Conservation (phyloP, 2,888 invertebrate species). For the Glyphotaelius pellucidus region DNA sequence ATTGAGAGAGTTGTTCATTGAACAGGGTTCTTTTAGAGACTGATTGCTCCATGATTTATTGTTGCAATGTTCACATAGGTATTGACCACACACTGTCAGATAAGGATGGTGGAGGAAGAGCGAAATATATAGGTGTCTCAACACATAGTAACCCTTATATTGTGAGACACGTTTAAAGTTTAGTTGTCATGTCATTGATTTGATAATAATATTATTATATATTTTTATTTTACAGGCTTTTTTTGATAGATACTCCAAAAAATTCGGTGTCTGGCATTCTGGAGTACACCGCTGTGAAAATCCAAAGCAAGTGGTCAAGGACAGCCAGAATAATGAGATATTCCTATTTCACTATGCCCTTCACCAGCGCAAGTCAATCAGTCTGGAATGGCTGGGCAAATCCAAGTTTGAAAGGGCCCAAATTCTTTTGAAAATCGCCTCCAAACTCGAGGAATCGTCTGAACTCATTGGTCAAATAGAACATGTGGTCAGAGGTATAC, state of each 20-base stretch:
- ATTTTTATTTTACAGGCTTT: constrained; percentile 29
- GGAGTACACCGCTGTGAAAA: not conserved
- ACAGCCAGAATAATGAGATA: constrained; percentile 41
- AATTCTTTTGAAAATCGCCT: constrained; percentile 71
- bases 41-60: too few species aligned
- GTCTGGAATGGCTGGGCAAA: constrained; percentile 39
- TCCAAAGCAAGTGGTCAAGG: not conserved
- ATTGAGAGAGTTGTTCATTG: too few species aligned
- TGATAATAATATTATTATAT: not conserved
- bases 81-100: too few species aligned
- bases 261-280: constrained; percentile 63
- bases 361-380: not conserved
- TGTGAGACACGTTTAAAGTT: too few species aligned
- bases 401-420: constrained; percentile 11
- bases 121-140: too few species aligned
- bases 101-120: too few species aligned
- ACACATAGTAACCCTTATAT: too few species aligned
- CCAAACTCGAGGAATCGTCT: constrained; percentile 74
- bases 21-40: too few species aligned
- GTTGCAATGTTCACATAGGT: too few species aligned
- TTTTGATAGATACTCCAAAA: not conserved
- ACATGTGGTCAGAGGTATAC: constrained; percentile 72
- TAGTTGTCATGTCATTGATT: too few species aligned
- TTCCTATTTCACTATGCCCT: not conserved
- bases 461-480: constrained; percentile 74